phyloP scores from a whole-genome alignment of 1,140 invertebrate genomes.

The Trichonephila inaurata region DNA sequence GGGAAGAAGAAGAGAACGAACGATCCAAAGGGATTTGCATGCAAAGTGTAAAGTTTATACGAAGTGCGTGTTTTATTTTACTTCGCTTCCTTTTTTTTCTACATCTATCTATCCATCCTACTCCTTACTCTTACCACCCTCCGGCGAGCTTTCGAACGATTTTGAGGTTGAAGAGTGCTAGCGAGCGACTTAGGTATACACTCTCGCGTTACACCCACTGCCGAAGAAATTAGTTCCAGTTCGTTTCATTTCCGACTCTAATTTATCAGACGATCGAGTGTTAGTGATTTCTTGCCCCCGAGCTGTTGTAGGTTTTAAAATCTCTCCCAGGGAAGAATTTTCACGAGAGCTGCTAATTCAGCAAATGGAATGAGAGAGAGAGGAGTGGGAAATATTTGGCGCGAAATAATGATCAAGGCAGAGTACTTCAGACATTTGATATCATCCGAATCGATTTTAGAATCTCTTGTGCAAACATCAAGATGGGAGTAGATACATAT shows the following conservation, averaged over 20 bases:
- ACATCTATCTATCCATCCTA: neutral
- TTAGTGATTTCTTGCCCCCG: constrained; percentile 22
- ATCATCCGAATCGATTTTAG: neutral
- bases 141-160: neutral
- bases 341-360: constrained; percentile 23
- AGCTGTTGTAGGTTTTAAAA: constrained; percentile 38
- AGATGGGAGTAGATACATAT: neutral
- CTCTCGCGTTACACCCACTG: constrained; percentile 5
- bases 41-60: constrained; percentile 75
- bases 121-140: neutral
- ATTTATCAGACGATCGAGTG: constrained; percentile 37
- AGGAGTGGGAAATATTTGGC: neutral
- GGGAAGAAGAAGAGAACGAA: constrained; percentile 35
- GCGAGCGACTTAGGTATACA: neutral
- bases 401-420: constrained; percentile 24
- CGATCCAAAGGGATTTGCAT: constrained; percentile 61
- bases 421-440: constrained; percentile 12
- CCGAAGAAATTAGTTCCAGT: constrained; percentile 26
- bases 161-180: constrained; percentile 12
- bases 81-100: neutral
- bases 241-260: constrained; percentile 22
- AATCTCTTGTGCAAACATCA: too few species aligned
- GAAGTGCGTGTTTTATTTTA: constrained; percentile 61
- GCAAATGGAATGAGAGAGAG: constrained; percentile 19
- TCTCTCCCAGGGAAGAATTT: neutral